Evolutionary conservation across 2,888 invertebrate species (phyloP), one percentile per base, ranked within the genome.

Genomic region (Orgyia antiqua): DNA sequence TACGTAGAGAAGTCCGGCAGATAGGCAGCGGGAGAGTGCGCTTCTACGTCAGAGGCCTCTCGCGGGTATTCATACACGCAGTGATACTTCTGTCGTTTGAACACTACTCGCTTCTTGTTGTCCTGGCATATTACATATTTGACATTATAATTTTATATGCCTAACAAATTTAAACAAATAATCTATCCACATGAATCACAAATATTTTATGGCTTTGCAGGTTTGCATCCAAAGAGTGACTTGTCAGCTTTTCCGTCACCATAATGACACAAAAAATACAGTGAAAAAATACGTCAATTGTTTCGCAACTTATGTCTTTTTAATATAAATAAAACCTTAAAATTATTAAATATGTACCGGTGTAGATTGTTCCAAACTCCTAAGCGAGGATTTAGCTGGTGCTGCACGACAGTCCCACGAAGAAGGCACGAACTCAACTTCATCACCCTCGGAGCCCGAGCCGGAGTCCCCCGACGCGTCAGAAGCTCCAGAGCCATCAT

Each of bases 41-140:
- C 72, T 59, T 74, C 79, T 9, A 51, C 46, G 41, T 74, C 89
- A 45, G 77, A 58, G 20, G 88, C 89, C 73, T 94, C 94, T 52
- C 92, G 90, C 27, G 94, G 94, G 77, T 94, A 94, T 73, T 94
- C 93, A 72, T 94, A 94, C 39, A 94, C 93, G 63, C 93, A 93
- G 74, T 94, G 93, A 74, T 93, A 93, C 68, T 92, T 92, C 76
- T 94, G 93, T 30, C 93, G 91, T 63, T 94, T 94, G 83, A 94
- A 94, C 77, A 92, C 92, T 26, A 94, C 94, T 50, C 89, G 89
- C 68, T 91, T 91, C 75, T 91, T 91, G 66, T 77, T 84, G 56
- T 89, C 89, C 89, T 90, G 19, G 7, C 12, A 12, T n/a, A n/a
- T n/a, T n/a, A n/a, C n/a, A n/a, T n/a, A n/a, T n/a, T n/a, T n/a